These are phyloP conservation scores for Melanostoma mellinum DNA, from an alignment of 2,888 invertebrate genomes.

Conservation along the genomic window DNA sequence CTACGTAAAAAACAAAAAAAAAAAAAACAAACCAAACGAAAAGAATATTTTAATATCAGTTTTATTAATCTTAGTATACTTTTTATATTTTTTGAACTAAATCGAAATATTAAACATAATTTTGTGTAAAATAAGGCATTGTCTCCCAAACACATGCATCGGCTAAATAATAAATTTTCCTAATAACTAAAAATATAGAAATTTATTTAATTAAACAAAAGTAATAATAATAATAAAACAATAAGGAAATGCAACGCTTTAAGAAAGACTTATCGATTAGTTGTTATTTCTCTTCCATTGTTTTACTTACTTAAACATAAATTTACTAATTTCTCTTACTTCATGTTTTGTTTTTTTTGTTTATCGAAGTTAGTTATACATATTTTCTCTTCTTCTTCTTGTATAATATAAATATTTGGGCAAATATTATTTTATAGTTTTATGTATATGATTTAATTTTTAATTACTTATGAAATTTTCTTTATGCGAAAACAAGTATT, in stretches of 20 bases:
- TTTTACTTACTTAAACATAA: constrained; percentile 57
- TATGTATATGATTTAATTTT: constrained; percentile 34
- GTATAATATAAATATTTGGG: constrained; percentile 67
- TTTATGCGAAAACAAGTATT: constrained; percentile 64
- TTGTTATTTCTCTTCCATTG: constrained; percentile 10
- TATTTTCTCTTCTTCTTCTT: constrained; percentile 51
- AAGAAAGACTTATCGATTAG: constrained; percentile 20
- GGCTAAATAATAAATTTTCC: constrained; percentile 18
- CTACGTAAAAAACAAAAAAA: background rate
- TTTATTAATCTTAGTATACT: constrained; percentile 53
- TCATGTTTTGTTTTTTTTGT: constrained; percentile 26
- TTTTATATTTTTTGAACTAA: constrained; percentile 11
- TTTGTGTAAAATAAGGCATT: constrained; percentile 13
- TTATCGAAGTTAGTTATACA: constrained; percentile 51
- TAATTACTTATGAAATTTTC: constrained; percentile 24
- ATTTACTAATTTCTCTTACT: constrained; percentile 51
- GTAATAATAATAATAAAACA: constrained; percentile 12
- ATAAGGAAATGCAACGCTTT: constrained; percentile 45
- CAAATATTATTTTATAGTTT: constrained; percentile 54
- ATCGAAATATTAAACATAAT: constrained; percentile 19
- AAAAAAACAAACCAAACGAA: constrained; percentile 13
- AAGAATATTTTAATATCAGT: constrained; percentile 49
- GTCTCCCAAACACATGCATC: constrained; percentile 19
- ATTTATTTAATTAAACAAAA: constrained; percentile 16
- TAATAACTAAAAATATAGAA: constrained; percentile 37